Conservation (phyloP, 2,888 invertebrate genomes). For the Catonia carolina region DNA sequence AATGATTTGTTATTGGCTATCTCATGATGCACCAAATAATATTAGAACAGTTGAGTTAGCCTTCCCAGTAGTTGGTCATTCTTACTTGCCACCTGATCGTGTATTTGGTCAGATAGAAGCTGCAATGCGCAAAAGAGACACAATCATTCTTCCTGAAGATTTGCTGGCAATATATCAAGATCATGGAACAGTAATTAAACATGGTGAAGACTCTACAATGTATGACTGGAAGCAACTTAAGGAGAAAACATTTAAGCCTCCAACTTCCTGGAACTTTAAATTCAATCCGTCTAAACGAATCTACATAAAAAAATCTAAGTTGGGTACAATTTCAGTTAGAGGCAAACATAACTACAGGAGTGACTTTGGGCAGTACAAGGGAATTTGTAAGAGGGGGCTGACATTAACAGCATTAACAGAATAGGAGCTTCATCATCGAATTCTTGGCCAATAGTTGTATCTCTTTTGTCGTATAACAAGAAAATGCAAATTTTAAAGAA, state of each 20-base stretch:
- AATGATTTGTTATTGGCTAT: neutral
- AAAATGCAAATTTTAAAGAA: too few species aligned
- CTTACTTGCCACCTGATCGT: neutral
- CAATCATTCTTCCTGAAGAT: too few species aligned
- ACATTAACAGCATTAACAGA: too few species aligned
- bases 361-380: neutral
- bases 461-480: too few species aligned
- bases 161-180: too few species aligned
- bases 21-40: neutral
- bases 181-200: too few species aligned
- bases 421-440: too few species aligned
- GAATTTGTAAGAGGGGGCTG: too few species aligned
- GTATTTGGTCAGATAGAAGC: neutral
- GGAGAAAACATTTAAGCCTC: neutral
- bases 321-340: neutral
- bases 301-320: neutral
- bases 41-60: neutral
- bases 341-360: neutral
- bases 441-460: too few species aligned
- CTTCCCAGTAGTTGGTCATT: neutral
- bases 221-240: too few species aligned
- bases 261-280: conserved; percentile 17
- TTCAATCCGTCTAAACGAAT: conserved; percentile 18
- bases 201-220: too few species aligned
- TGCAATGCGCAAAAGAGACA: too few species aligned